Base-by-base conservation (phyloP, 2,113 vertebrate genomes). In the Cercocebus atys region DNA sequence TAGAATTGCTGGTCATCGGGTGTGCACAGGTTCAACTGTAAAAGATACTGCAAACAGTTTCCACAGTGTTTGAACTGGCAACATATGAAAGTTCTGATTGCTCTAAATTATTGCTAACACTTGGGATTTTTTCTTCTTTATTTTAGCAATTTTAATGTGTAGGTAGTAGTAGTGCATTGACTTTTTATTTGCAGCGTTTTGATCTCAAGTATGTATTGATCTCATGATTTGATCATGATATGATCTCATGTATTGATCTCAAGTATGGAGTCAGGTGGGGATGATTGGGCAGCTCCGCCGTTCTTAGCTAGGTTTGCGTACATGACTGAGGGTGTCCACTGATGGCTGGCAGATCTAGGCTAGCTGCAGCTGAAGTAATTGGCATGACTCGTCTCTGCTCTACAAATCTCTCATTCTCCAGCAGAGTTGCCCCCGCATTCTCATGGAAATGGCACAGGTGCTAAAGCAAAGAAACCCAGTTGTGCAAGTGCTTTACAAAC, bases 401-500 rank as follows among this genome's bases (percentile, higher is more conserved):
- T 70, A 27, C 13, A 35, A 22, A 12, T 43, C 80, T 84, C n/a
- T 82, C 57, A 8, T 5, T 57, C 27, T 43, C 50, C 50, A 78
- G 32, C 59, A 70, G 25, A 9, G 43, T 80, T 84, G 64, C 35
- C 57, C n/a, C 14, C 81, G 8, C 4, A 59, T 87, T 89, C 52
- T 86, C 91, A 61, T 61, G 85, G 90, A 92, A 83, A 84, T 82
- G 47, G 81, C 64, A 96, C 80, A 94, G 90, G 75, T 81, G 75
- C 84, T 87, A 76, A 61, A 92, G 57, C 90, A 96, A 94, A 90
- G 57, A 76, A 87, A 64, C 40, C 32, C 43, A 83, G 20, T 35
- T 55, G 61, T 95, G 72, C 17, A 87, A 95, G 40, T 83, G 45
- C 88, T 87, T 92, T 85, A 66, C 43, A 68, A 66, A 55, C 17